Percentiles rank a stretch among this genome's conserved stretches.
phyloP scores from a whole-genome alignment of 1,140 invertebrate genomes.

The Diplogasteroides magnus region DNA sequence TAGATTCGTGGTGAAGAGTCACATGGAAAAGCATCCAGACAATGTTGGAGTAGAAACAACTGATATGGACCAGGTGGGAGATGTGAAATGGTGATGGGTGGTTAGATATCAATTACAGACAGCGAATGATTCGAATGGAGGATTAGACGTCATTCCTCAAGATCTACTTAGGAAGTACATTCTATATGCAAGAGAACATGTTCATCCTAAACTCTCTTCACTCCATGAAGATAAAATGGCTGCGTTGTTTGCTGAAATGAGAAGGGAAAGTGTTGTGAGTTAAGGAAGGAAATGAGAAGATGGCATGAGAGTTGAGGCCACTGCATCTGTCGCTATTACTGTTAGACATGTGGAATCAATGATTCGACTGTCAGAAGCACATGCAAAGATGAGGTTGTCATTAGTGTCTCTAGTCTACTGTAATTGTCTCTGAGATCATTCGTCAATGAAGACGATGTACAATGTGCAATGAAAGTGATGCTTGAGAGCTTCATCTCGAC shows the following conservation, averaged over 20 bases:
- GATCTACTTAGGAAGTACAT: slow-evolving; percentile 93
- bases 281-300: neutral
- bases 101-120: too few relatives aligned
- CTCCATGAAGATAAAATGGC: slow-evolving; percentile 96
- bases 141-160: slow-evolving; percentile 75
- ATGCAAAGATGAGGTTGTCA: slow-evolving; percentile 92
- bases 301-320: slow-evolving; percentile 63
- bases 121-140: slow-evolving; percentile 25
- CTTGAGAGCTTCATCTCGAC: slow-evolving; percentile 96
- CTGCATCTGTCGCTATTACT: slow-evolving; percentile 93
- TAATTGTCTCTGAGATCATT: too few relatives aligned
- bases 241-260: slow-evolving; percentile 87
- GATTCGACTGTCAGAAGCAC: slow-evolving; percentile 91
- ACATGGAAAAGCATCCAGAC: slow-evolving; percentile 59
- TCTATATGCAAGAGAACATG: slow-evolving; percentile 86
- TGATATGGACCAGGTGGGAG: slow-evolving; percentile 35
- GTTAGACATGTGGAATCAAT: slow-evolving; percentile 97
- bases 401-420: too few relatives aligned
- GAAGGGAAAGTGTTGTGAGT: slow-evolving; percentile 80
- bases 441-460: slow-evolving; percentile 90
- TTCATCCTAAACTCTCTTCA: slow-evolving; percentile 80
- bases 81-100: too few relatives aligned
- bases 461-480: slow-evolving; percentile 88
- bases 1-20: slow-evolving; percentile 48
- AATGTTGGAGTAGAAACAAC: too few relatives aligned